Evolutionary conservation across 2,797 vertebrate species (phyloP), one percentile per base, ranked within the genome.

Genomic region (Pseudomugil gertrudae): DNA sequence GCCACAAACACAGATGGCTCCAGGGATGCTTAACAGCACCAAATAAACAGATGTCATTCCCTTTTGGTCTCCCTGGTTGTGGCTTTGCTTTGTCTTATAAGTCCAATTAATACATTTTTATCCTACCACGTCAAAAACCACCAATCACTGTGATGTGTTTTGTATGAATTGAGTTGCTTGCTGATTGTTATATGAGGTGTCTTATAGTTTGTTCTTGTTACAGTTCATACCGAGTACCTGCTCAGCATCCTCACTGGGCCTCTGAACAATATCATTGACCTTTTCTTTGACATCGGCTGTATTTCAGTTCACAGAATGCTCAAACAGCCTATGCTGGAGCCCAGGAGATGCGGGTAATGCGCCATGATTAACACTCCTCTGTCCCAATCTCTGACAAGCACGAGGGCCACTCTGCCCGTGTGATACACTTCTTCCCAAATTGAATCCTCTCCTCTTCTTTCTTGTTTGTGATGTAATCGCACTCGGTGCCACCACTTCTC

Each of bases 321-420:
- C 76, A 63, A 83, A 79, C 71, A 70, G 71, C 80, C 69, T 4
- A 72, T 58, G 72, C 74, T 58, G 66, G 74, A 79, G 83, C 57
- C 69, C 76, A 11, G 52, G 59, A 85, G 87, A 74, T 69, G 77
- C 38, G 26, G 55, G 48, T 51, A 55, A 71, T 60, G 72, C 15
- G 59, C 57, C 51, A 6, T 91, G 91, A 93, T 91, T 90, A 92
- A 93, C 87, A 43, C 78, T 59, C 70, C 70, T 38, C 73, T 63
- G 74, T 73, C 79, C 86, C 89, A 92, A 91, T 92, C 89, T 93
- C 83, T 91, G 91, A 92, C 91, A 91, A 81, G 84, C 92, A 93
- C 86, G 84, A 86, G 83, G 84, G 86, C 89, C 84, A 75, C 84
- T 87, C 83, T 72, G 62, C 71, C 81, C 8, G 63, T 52, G 83